Conservation (phyloP, 2,797 vertebrate species). For the Carcharodon carcharias region DNA sequence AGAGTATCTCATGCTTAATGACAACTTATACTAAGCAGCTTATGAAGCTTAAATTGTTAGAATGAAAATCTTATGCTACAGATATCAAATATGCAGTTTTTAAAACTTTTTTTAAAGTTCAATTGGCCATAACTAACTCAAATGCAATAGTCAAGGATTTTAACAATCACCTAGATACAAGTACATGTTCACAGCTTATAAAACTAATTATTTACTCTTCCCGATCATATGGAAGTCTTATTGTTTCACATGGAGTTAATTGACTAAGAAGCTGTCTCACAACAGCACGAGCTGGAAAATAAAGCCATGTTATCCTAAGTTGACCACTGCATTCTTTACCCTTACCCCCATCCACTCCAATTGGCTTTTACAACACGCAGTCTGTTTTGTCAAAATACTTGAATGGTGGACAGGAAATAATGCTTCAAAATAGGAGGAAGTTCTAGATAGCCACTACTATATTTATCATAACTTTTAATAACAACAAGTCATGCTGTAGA, state of each 20-base stretch:
- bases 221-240: background rate
- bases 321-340: background rate
- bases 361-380: background rate
- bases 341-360: background rate
- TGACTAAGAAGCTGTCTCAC: background rate
- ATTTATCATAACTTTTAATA: background rate
- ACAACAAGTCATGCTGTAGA: background rate
- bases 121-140: background rate
- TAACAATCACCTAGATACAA: background rate
- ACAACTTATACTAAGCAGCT: constrained; percentile 4
- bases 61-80: constrained; percentile 13
- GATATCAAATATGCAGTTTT: background rate
- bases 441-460: background rate
- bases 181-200: background rate
- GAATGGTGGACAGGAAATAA: background rate
- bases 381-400: background rate
- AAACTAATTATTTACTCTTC: background rate
- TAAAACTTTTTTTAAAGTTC: background rate
- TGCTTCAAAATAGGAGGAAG: background rate
- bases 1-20: background rate
- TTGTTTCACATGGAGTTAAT: background rate
- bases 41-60: background rate
- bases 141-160: background rate
- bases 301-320: background rate
- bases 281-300: background rate